Evolutionary conservation across 37 sponge, comb jelly and placozoan species (phyloP), one percentile per base, ranked within the genome.

Genomic region (Cliona cf. orientalis): DNA sequence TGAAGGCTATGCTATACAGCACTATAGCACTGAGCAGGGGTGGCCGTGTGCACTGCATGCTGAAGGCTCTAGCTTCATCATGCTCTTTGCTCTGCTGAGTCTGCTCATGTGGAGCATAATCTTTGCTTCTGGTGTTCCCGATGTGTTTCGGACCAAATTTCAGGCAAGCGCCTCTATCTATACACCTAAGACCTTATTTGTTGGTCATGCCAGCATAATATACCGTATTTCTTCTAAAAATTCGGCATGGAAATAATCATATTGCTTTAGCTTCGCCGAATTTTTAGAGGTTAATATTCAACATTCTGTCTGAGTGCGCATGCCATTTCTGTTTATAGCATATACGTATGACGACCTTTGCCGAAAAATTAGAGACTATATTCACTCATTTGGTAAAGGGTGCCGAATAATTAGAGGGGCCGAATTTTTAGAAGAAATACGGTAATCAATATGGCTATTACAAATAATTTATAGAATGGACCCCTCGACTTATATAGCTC

Each of bases 21-120:
- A 94, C 66, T 94, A 94, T 72, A 68, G 42, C 26, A 45, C 22
- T 1, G 66, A 42, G 53, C 66, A 82, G 1, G 26, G 39, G 17
- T 94, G 89, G 88, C 72, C 80, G n/a, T 65, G 72, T 65, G 91
- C 88, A 9, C 44, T 94, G 28, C 94, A 94, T 86, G 84, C 80
- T 55, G 91, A 94, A 65, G 83, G 80, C 26, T 44, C 74, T 28
- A 77, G 77, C 11, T 94, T 94, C 72, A 43, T 80, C 0, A 73
- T 84, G 23, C 3, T 94, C 34, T 94, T 80, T 46, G 72, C 60
- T 12, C 65, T 94, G 2, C n/a, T n/a, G n/a, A n/a, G n/a, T n/a
- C n/a, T n/a, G n/a, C 71, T 90, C 21, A 83, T 94, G 70, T 94
- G 94, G 94, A 88, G 90, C 44, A 41, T 86, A 23, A 75, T 94